Evolutionary conservation across 2,113 vertebrate species (phyloP).

Genomic region (Pyxicephalus adspersus): DNA sequence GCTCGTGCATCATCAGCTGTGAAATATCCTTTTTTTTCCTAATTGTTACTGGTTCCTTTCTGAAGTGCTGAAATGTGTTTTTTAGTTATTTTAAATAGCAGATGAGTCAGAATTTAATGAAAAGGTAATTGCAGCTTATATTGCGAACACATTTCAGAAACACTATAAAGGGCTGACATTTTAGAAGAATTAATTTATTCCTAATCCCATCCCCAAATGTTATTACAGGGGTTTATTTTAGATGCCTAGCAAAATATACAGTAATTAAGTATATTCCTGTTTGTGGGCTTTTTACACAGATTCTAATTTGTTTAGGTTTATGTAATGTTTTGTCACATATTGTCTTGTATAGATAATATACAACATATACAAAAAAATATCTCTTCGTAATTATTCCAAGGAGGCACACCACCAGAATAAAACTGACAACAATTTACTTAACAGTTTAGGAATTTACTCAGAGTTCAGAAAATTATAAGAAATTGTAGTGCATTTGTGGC

Average conservation of each 20-base stretch:
- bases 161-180: conserved; percentile 55
- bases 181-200: conserved; percentile 44
- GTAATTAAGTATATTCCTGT: conserved; percentile 9
- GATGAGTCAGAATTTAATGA: conserved; percentile 56
- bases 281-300: neutral
- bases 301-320: neutral
- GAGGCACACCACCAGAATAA: too few species aligned
- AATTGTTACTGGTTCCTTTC: conserved; percentile 44
- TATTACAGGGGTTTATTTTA: conserved; percentile 40
- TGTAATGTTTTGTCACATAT: neutral
- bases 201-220: conserved; percentile 39
- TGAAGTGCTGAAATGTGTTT: conserved; percentile 50
- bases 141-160: conserved; percentile 52
- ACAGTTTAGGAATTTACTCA: too few species aligned
- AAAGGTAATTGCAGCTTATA: conserved; percentile 58
- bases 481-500: too few species aligned
- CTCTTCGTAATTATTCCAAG: too few species aligned
- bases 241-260: conserved; percentile 23
- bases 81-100: conserved; percentile 56
- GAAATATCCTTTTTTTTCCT: conserved; percentile 41
- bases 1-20: conserved; percentile 44
- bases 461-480: too few species aligned
- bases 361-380: too few species aligned
- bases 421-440: too few species aligned
- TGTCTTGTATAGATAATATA: too few species aligned